phyloP scores from a whole-genome alignment of 2,797 vertebrate species.

The Gorsachius magnificus region DNA sequence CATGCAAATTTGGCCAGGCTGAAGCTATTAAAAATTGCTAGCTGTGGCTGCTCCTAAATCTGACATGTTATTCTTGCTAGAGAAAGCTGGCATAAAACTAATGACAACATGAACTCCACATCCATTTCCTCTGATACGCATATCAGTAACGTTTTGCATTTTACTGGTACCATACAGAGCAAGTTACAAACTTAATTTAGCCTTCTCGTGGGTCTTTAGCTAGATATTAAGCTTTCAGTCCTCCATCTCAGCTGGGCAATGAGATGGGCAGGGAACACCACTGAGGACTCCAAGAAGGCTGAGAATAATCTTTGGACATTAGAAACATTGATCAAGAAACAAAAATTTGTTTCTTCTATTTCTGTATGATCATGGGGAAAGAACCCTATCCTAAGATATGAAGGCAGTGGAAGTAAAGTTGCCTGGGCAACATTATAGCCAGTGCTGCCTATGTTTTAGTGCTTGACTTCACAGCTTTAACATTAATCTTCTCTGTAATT shows the following conservation, averaged over 20 bases:
- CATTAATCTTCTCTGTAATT: not conserved
- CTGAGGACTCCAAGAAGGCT: not conserved
- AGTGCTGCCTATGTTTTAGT: not conserved
- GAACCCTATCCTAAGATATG: not conserved
- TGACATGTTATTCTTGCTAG: not conserved
- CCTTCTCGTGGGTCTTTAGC: not conserved
- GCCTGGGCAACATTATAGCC: not conserved
- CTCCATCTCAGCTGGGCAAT: not conserved
- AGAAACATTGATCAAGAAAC: not conserved
- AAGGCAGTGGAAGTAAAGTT: conserved; percentile 11
- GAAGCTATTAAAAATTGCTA: conserved; percentile 12
- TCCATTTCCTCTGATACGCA: not conserved
- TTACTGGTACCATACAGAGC: not conserved
- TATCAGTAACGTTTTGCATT: not conserved
- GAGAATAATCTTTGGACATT: not conserved
- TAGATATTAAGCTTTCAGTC: not conserved
- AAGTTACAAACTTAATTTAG: not conserved
- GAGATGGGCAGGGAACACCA: not conserved
- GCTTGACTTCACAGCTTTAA: not conserved
- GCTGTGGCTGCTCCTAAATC: not conserved
- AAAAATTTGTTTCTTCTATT: not conserved
- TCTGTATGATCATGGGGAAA: not conserved
- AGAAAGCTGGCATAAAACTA: not conserved
- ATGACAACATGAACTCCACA: not conserved
- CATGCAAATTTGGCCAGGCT: not conserved